A percentile compares a stretch with the other conserved stretches of the same genome.
These are phyloP conservation scores for Neoaliturus tenellus DNA, from an alignment of 2,888 invertebrate species.

Conservation along the genomic window DNA sequence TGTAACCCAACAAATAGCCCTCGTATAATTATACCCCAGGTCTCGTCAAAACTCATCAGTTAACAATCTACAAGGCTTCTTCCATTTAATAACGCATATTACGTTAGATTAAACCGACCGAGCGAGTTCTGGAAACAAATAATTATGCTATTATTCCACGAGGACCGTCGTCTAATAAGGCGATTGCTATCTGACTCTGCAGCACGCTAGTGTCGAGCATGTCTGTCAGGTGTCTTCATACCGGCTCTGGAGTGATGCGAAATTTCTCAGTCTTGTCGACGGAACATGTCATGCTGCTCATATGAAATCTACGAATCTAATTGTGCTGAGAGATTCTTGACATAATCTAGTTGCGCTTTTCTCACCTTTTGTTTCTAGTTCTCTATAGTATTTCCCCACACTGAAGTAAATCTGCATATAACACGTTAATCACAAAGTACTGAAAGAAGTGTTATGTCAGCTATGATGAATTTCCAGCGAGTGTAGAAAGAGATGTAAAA, in stretches of 20 bases:
- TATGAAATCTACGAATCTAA: neutral
- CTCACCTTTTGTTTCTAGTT: too few species aligned
- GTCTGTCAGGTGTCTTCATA: neutral
- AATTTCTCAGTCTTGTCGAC: neutral
- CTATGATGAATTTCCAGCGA: too few species aligned
- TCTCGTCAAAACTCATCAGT: constrained; percentile 6
- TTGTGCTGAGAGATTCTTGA: too few species aligned
- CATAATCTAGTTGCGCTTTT: too few species aligned
- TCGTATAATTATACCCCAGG: neutral
- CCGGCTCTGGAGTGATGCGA: neutral
- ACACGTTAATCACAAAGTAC: too few species aligned
- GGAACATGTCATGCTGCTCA: neutral
- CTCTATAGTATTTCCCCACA: neutral
- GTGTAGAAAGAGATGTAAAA: too few species aligned
- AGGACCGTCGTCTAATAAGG: constrained; percentile 37
- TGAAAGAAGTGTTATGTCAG: too few species aligned
- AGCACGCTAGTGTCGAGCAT: neutral
- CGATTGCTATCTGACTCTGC: constrained; percentile 10
- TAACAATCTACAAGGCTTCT: constrained; percentile 24
- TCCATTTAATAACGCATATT: constrained; percentile 22
- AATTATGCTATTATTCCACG: constrained; percentile 38
- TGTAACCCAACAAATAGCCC: neutral
- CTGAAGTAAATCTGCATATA: too few species aligned
- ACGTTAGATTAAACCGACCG: constrained; percentile 9
- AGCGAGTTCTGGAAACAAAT: constrained; percentile 36